These are phyloP conservation scores for Nesidiocoris tenuis DNA, from an alignment of 2,888 invertebrate genomes.

Conservation along the genomic window DNA sequence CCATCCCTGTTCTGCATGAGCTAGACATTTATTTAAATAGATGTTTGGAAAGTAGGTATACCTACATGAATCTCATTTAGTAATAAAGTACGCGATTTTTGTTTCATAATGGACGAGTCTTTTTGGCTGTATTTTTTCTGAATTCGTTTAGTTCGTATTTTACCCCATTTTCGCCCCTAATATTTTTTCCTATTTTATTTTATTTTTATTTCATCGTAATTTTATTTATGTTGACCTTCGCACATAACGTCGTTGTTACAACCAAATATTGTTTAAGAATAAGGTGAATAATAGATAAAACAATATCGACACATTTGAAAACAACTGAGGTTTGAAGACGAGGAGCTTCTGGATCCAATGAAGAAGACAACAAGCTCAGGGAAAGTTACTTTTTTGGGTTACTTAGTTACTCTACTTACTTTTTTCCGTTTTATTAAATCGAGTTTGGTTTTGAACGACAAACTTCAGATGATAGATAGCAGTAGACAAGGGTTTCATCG, in stretches of 20 bases:
- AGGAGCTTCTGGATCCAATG: background rate
- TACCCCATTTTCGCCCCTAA: background rate
- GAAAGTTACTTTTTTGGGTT: background rate
- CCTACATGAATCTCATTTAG: background rate
- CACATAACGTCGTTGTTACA: background rate
- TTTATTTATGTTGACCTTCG: background rate
- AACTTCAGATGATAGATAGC: background rate
- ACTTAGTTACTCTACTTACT: background rate
- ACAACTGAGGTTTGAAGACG: background rate
- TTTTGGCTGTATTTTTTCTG: conserved; percentile 36
- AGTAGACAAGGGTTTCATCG: background rate
- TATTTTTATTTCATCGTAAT: background rate
- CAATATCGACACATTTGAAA: background rate
- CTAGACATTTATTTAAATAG: background rate
- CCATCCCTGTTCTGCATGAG: conserved; percentile 15
- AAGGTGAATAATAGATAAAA: background rate
- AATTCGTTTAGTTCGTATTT: conserved; percentile 11
- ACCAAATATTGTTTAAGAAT: background rate
- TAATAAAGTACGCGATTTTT: conserved; percentile 17
- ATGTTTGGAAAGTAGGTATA: background rate
- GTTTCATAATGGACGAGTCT: conserved; percentile 34
- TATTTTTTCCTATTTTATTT: conserved; percentile 3
- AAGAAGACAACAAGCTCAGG: background rate
- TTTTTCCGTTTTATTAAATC: background rate
- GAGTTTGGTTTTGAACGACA: background rate